A percentile compares a stretch with the other conserved stretches of the same genome.
Evolutionary conservation across 2,113 vertebrate species (phyloP).

Genomic region (Hippocampus mohnikei): DNA sequence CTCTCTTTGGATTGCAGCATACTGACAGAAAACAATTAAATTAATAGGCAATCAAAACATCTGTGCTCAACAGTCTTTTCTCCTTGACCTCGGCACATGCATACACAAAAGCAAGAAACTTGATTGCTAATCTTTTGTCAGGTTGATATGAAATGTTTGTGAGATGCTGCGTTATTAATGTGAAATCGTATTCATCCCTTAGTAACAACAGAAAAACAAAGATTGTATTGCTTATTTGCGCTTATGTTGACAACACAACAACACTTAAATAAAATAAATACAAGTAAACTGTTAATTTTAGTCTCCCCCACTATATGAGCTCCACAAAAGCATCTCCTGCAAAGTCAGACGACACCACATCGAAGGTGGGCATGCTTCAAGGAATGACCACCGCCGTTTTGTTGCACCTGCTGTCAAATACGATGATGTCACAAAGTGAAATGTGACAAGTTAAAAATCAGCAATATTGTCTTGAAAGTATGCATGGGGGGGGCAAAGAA

Average conservation of each 20-base stretch:
- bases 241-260: neutral
- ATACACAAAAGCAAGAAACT: constrained; percentile 7
- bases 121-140: constrained; percentile 1
- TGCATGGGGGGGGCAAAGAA: no score
- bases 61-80: constrained; percentile 66
- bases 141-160: constrained; percentile 1
- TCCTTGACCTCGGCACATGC: constrained; percentile 7
- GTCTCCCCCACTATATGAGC: neutral
- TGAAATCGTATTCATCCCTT: neutral
- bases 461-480: no score
- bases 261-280: neutral
- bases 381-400: neutral
- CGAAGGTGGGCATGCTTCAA: neutral
- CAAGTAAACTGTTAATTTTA: neutral
- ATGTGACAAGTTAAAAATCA: neutral
- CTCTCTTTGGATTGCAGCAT: constrained; percentile 82
- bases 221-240: neutral
- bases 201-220: constrained; percentile 6
- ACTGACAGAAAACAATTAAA: constrained; percentile 65
- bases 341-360: neutral
- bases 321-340: neutral
- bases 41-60: constrained; percentile 58
- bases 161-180: neutral
- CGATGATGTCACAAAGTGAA: neutral
- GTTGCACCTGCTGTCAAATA: no score